Conservation (phyloP, 2,888 invertebrate genomes). For the Thymelicus lineola region DNA sequence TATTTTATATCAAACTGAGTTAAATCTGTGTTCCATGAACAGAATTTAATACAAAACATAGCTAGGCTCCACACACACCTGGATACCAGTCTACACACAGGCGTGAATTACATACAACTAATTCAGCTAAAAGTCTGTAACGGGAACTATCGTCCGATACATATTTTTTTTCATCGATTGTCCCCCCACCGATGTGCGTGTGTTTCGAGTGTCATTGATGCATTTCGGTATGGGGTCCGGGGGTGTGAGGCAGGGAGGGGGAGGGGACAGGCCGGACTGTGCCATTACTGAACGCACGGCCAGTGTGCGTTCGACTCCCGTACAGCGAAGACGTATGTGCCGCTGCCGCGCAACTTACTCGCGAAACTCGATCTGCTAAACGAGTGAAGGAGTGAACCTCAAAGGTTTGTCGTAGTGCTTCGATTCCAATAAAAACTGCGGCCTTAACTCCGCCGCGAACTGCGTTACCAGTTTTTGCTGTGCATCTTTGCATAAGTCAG, state of each 20-base stretch:
- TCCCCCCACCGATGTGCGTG: constrained; percentile 74
- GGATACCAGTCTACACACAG: not conserved
- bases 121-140: constrained; percentile 35
- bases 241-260: constrained; percentile 62
- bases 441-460: constrained; percentile 56
- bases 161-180: constrained; percentile 52
- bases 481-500: constrained; percentile 75
- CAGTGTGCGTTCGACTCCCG: constrained; percentile 80
- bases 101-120: constrained; percentile 22
- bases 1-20: too few species aligned
- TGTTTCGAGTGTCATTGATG: constrained; percentile 82
- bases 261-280: constrained; percentile 61
- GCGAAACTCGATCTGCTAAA: constrained; percentile 71
- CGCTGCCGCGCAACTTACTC: constrained; percentile 73
- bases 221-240: constrained; percentile 79
- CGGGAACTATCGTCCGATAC: constrained; percentile 33
- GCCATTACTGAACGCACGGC: constrained; percentile 49
- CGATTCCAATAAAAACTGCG: constrained; percentile 55
- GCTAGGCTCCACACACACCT: too few species aligned
- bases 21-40: too few species aligned
- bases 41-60: too few species aligned
- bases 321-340: constrained; percentile 70
- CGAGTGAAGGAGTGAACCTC: constrained; percentile 53
- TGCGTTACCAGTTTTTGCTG: constrained; percentile 71
- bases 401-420: constrained; percentile 73